These are phyloP conservation scores for Pogonomyrmex californicus DNA, from an alignment of 1,140 invertebrate genomes.

Conservation along the genomic window DNA sequence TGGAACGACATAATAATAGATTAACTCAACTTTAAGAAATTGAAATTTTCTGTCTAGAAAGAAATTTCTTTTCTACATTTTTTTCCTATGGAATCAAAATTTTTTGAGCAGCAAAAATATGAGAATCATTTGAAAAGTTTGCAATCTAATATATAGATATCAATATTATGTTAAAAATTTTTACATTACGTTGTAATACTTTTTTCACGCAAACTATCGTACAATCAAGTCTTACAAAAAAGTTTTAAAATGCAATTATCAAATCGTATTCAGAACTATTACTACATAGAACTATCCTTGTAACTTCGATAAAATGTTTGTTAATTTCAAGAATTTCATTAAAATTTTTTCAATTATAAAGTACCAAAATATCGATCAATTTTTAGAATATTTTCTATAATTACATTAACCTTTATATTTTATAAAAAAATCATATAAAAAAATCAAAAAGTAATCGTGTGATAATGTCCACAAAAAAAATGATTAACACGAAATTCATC, in stretches of 20 bases:
- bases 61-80: background rate
- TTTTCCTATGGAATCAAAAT: background rate
- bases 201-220: too few relatives aligned
- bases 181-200: too few relatives aligned
- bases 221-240: too few relatives aligned
- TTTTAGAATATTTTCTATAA: background rate
- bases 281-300: too few relatives aligned
- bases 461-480: background rate
- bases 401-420: too few relatives aligned
- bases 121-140: too few relatives aligned
- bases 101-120: background rate
- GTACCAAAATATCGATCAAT: background rate
- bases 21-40: background rate
- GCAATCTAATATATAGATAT: too few relatives aligned
- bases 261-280: too few relatives aligned
- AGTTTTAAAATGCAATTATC: too few relatives aligned
- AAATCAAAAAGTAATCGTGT: background rate
- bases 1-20: background rate
- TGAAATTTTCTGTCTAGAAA: background rate
- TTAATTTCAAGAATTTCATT: background rate
- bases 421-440: too few relatives aligned
- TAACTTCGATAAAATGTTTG: background rate
- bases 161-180: too few relatives aligned
- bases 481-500: background rate
- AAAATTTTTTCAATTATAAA: background rate